Percentiles rank a stretch among this genome's conserved stretches.
phyloP scores from a whole-genome alignment of 2,113 vertebrate species.

The Boulengeromyrus knoepffleri region DNA sequence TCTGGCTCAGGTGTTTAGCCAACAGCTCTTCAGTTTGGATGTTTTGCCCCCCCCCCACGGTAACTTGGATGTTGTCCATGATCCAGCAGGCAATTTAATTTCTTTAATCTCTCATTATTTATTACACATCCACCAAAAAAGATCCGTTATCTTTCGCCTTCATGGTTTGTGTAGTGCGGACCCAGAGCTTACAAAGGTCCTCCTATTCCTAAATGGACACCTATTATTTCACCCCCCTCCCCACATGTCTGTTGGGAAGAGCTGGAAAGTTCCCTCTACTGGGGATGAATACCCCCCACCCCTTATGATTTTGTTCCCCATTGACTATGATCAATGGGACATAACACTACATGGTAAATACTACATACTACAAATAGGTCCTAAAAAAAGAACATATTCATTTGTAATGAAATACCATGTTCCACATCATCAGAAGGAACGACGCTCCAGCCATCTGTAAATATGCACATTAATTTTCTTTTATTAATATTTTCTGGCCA shows the following conservation, averaged over 20 bases:
- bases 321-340: background rate
- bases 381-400: background rate
- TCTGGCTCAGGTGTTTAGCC: background rate
- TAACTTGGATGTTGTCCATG: background rate
- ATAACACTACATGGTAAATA: background rate
- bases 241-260: background rate
- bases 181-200: background rate
- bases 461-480: constrained; percentile 58
- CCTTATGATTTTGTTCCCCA: background rate
- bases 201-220: background rate
- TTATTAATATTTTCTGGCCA: constrained; percentile 79
- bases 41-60: background rate
- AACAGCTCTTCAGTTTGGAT: background rate
- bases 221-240: background rate
- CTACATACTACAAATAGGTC: background rate
- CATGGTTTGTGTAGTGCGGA: background rate
- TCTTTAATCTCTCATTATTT: background rate
- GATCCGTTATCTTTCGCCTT: background rate
- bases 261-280: background rate
- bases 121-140: background rate
- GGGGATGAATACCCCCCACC: background rate
- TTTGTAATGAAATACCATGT: background rate
- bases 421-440: background rate
- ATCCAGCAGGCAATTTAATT: background rate
- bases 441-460: constrained; percentile 14